Evolutionary conservation across 2,888 invertebrate species (phyloP).

Genomic region (Monoplex corrugatus): DNA sequence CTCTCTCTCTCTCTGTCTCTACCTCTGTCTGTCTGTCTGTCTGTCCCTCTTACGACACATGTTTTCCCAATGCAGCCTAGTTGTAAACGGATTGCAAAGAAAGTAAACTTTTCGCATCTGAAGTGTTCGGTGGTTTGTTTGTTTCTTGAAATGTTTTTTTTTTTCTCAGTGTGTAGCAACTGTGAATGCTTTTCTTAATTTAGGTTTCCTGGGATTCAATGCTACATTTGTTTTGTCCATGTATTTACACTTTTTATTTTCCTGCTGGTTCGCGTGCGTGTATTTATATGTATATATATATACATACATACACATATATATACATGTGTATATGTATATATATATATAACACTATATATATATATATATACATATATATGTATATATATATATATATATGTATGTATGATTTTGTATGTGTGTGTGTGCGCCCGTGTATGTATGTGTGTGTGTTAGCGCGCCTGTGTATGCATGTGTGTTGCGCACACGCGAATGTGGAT

Average conservation of each 20-base stretch:
- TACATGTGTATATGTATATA: not conserved
- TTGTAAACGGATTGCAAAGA: too few species aligned
- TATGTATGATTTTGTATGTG: not conserved
- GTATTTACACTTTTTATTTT: not conserved
- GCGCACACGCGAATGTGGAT: not conserved
- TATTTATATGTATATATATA: not conserved
- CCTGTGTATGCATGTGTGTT: too few species aligned
- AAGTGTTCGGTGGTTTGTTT: too few species aligned
- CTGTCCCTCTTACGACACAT: conserved; percentile 13
- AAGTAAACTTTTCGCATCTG: too few species aligned
- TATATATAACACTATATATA: not conserved
- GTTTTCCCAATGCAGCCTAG: too few species aligned
- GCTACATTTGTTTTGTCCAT: not conserved
- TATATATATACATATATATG: conserved; percentile 45
- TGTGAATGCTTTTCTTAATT: too few species aligned
- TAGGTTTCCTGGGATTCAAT: too few species aligned
- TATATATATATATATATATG: conserved; percentile 4
- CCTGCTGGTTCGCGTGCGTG: not conserved
- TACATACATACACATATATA: not conserved
- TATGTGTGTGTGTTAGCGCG: not conserved
- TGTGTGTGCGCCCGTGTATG: conserved; percentile 6
- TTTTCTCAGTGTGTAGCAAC: too few species aligned
- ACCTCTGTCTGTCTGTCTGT: not conserved
- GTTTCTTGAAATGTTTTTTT: too few species aligned
- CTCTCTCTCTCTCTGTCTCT: not conserved